A percentile compares a stretch with the other conserved stretches of the same genome.
These are phyloP conservation scores for Danio albolineatus DNA, from an alignment of 2,797 vertebrate genomes.

Conservation along the genomic window DNA sequence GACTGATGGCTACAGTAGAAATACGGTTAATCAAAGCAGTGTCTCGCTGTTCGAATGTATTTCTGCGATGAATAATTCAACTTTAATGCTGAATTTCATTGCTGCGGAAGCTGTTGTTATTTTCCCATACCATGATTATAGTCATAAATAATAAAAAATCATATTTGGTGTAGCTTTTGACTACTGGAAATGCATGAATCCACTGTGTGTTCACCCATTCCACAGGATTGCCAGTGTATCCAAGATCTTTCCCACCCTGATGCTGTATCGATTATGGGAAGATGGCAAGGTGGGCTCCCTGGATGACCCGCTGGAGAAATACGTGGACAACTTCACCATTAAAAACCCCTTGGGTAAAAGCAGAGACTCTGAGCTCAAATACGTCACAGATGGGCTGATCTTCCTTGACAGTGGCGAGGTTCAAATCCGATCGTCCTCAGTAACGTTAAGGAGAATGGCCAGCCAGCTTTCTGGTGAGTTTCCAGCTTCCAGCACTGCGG, in stretches of 20 bases:
- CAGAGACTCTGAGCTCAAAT: conserved; percentile 79
- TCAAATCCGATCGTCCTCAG: conserved; percentile 82
- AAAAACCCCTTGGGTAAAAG: conserved; percentile 89
- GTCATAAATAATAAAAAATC: not conserved
- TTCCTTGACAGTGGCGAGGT: conserved; percentile 84
- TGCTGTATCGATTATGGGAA: conserved; percentile 95
- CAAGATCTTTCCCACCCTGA: conserved; percentile 93
- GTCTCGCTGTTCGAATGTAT: not conserved
- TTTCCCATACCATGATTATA: not conserved
- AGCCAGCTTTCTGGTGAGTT: conserved; percentile 92
- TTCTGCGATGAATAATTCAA: not conserved
- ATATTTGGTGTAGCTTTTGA: not conserved
- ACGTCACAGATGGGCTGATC: conserved; percentile 79
- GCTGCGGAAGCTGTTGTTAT: not conserved
- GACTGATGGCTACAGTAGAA: not conserved
- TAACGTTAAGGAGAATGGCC: conserved; percentile 94
- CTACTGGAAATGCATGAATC: not conserved
- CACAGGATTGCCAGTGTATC: conserved; percentile 92
- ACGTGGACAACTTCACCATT: conserved; percentile 88
- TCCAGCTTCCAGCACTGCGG: not conserved
- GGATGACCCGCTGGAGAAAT: conserved; percentile 93
- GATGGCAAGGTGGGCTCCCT: conserved; percentile 89
- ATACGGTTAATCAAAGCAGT: not conserved
- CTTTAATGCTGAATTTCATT: not conserved
- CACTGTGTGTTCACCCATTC: conserved; percentile 1